Evolutionary conservation across 2,113 vertebrate species (phyloP).

Genomic region (Penelope pileata): DNA sequence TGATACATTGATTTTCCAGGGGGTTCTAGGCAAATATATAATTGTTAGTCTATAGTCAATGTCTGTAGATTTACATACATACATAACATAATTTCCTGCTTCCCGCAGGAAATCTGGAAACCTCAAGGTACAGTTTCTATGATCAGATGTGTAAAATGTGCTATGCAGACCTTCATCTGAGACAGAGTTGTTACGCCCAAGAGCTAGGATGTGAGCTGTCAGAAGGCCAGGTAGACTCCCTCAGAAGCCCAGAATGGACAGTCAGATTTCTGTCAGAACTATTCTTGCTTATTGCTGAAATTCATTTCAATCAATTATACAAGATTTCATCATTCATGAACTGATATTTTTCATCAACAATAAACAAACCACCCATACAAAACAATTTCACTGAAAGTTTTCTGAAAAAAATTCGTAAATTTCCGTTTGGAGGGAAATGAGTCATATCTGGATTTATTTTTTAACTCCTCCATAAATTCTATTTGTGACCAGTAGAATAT

Average conservation of each 20-base stretch:
- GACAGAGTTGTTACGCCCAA: neutral
- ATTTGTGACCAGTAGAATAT: neutral
- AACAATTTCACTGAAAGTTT: neutral
- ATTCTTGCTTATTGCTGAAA: neutral
- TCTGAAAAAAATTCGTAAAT: neutral
- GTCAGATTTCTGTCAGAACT: neutral
- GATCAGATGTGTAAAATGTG: neutral
- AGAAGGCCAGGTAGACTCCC: neutral
- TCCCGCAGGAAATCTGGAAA: neutral
- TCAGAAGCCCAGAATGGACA: neutral
- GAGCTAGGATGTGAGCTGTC: neutral
- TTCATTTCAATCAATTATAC: neutral
- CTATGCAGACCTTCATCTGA: neutral
- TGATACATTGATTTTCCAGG: neutral
- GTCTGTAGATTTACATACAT: neutral
- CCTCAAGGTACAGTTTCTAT: neutral
- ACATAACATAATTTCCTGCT: neutral
- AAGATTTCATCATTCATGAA: neutral
- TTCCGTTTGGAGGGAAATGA: neutral
- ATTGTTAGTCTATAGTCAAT: neutral
- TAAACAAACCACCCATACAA: accelerated
- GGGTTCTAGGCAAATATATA: neutral
- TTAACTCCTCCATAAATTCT: neutral
- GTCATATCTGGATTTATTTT: neutral
- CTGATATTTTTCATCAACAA: neutral